Conservation (phyloP, 2,113 vertebrate species). For the Coracopsis vasa region DNA sequence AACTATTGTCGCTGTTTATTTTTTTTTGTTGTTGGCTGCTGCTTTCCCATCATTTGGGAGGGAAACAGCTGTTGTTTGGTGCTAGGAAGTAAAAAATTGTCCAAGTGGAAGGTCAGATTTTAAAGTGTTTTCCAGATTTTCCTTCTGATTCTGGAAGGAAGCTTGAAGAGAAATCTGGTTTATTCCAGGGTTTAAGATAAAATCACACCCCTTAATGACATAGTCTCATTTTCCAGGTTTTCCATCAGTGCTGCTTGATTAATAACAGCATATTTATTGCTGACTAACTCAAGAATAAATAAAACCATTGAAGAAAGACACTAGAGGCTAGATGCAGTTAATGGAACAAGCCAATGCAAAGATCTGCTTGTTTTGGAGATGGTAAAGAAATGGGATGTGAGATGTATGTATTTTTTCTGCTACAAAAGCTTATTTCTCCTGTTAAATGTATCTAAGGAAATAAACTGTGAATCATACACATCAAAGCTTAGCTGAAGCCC, state of each 20-base stretch:
- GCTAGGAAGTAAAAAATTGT: not conserved
- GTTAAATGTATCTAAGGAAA: not conserved
- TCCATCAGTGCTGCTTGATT: not conserved
- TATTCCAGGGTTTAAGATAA: not conserved
- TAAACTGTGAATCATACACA: not conserved
- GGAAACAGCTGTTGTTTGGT: not conserved
- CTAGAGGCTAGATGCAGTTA: not conserved
- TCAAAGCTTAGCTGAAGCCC: not conserved
- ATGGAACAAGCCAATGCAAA: not conserved
- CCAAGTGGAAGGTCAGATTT: not conserved
- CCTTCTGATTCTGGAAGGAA: not conserved
- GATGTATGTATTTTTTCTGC: not conserved
- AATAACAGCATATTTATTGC: not conserved
- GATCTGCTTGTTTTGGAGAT: not conserved
- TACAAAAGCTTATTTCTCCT: not conserved
- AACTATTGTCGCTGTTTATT: not conserved
- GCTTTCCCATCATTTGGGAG: not conserved
- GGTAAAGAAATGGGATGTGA: not conserved
- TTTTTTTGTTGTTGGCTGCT: not conserved
- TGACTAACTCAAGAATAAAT: not conserved
- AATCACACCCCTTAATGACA: not conserved
- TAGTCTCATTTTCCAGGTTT: not conserved
- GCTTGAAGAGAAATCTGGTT: not conserved
- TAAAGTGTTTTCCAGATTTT: not conserved
- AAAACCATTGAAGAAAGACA: not conserved